Base-by-base conservation (phyloP, 2,797 vertebrate species). In the Hyperoplus immaculatus region DNA sequence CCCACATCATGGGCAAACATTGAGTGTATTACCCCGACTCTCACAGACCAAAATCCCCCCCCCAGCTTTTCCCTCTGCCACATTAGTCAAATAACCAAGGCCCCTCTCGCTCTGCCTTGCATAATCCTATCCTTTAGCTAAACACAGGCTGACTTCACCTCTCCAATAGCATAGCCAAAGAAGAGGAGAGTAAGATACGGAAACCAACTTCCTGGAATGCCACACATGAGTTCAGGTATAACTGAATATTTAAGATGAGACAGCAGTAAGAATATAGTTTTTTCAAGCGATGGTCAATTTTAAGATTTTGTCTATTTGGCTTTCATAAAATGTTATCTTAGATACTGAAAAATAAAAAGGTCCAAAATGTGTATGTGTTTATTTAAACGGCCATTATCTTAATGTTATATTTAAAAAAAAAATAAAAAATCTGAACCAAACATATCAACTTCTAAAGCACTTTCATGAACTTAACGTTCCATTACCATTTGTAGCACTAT, bases 71-170 rank as follows among this genome's bases (percentile, higher is more conserved):
- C 29, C 67, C 68, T 86, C 58, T 45, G 50, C 56, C 69, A 75
- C 78, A 62, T 78, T 75, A 81, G 46, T 82, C 77, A 77, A 81
- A 83, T 77, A 82, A 67, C 57, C 59, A 45, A 60, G 60, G 61
- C 71, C 78, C 69, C 50, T 66, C 64, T 51, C 43, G 29, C 29
- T 29, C 29, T 29, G 29, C 1, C 82, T 84, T 77, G 73, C 65
- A 80, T 81, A 84, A 85, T 66, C 51, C 9, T 13, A 72, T 85
- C 64, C 75, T 56, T 39, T 84, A 59, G 77, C 76, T 70, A 64
- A 75, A 85, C 58, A 15, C 29, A n/a, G 61, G 56, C 11, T 21
- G 46, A 62, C 70, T 62, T 82, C 73, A 66, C 21, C 45, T 51
- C 71, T 54, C 47, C 49, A 39, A 16, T 10, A 41, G 45, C 55